Percentiles rank a stretch among this genome's conserved stretches.
phyloP scores from a whole-genome alignment of 2,888 invertebrate species.

The Protophormia terraenovae region DNA sequence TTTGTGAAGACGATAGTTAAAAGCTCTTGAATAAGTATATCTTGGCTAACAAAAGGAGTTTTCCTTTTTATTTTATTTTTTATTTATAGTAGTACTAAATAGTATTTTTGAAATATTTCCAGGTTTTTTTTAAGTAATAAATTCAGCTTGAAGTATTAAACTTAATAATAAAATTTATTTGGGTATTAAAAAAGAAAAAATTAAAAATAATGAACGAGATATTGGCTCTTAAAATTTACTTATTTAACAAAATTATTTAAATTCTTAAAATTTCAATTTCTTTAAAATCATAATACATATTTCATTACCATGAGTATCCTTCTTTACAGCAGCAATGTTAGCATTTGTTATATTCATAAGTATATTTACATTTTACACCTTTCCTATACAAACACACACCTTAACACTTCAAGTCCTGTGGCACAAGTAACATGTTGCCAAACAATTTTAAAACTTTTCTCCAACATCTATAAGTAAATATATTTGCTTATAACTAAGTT shows the following conservation, averaged over 20 bases:
- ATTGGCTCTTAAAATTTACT: too few species aligned
- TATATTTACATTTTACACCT: constrained; percentile 26
- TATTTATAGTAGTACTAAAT: not conserved
- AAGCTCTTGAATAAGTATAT: not conserved
- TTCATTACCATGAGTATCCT: not conserved
- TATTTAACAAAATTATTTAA: too few species aligned
- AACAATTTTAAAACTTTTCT: not conserved
- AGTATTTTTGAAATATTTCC: not conserved
- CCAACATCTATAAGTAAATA: not conserved
- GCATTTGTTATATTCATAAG: not conserved
- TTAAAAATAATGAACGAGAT: too few species aligned
- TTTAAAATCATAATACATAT: not conserved
- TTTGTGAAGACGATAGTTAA: constrained; percentile 4
- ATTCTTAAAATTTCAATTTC: not conserved
- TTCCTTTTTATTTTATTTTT: not conserved
- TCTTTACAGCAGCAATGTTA: not conserved
- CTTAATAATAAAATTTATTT: not conserved
- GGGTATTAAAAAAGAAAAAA: too few species aligned
- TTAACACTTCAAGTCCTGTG: not conserved
- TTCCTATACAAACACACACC: not conserved
- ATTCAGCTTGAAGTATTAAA: not conserved
- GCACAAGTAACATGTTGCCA: not conserved
- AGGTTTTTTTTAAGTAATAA: not conserved
- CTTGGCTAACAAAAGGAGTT: not conserved
- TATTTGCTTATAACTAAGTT: not conserved